phyloP scores from a whole-genome alignment of 2,113 vertebrate species.

The Gorsachius goisagi region DNA sequence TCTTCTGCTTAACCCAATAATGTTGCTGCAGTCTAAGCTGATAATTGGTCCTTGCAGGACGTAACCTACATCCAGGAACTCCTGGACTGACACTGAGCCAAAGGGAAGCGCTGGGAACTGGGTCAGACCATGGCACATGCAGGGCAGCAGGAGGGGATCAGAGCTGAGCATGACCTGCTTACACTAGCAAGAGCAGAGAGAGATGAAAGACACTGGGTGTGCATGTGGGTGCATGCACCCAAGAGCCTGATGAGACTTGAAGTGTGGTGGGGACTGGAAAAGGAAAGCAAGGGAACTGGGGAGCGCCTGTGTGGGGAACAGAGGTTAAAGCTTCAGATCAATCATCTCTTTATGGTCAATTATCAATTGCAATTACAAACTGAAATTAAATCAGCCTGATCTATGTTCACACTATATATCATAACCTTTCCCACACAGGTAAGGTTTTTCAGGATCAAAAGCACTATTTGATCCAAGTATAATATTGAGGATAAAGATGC shows the following conservation, averaged over 20 bases:
- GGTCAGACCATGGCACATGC: not conserved
- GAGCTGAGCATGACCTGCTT: not conserved
- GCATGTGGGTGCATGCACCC: not conserved
- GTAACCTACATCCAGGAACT: not conserved
- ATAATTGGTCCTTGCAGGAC: not conserved
- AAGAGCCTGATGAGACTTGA: not conserved
- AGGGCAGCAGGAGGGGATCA: not conserved
- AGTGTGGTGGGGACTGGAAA: not conserved
- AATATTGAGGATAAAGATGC: not conserved
- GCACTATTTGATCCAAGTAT: not conserved
- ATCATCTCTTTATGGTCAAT: not conserved
- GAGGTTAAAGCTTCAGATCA: not conserved
- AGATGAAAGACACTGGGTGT: not conserved
- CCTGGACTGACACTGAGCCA: not conserved
- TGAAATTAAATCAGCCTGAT: not conserved
- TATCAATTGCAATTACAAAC: not conserved
- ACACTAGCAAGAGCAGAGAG: fast-evolving
- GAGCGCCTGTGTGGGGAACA: not conserved
- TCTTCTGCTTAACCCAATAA: not conserved
- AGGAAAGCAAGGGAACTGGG: not conserved
- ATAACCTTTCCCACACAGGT: not conserved
- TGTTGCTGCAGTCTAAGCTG: not conserved
- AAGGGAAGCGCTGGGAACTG: not conserved
- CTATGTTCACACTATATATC: not conserved
- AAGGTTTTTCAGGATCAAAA: not conserved